Evolutionary conservation across 2,797 vertebrate species (phyloP), one percentile per base, ranked within the genome.

Genomic region (Ceryle rudis): DNA sequence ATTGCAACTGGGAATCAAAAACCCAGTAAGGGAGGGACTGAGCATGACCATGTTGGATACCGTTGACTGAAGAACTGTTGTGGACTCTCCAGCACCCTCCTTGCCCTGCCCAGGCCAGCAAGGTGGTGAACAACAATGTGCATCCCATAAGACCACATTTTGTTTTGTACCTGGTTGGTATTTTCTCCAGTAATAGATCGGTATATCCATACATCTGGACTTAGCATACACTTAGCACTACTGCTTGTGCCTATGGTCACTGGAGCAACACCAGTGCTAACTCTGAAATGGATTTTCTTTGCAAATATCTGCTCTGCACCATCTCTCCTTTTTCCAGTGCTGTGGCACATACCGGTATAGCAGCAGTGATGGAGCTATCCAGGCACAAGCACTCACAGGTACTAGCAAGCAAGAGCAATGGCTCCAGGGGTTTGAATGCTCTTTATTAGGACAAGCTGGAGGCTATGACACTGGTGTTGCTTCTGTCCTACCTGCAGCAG

Each of bases 101-200:
- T 29, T 14, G 82, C 79, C 41, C 44, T 39, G 57, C 60, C 5
- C 11, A 52, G 37, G 47, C 44, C 61, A 60, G 51, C 52, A 81
- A 86, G 55, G 42, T 37, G 28, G 10, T 55, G 11, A 86, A 42
- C 37, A 65, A 42, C 42, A 41, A 77, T 23, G 42, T 4, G 26
- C 0, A 0, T 42, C 61, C 31, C 5, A 0, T 21, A 69, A 60
- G 25, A 71, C 28, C 31, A 21, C 0, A 0, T 11, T 3, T 5
- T 39, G 21, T 8, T 77, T 78, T 83, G 20, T 57, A 66, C 26
- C 54, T 28, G 31, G 18, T 46, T 81, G 72, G 46, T 37, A 39
- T 61, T 69, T 72, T 54, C 26, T 62, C n/a, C 64, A 46, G 71
- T 44, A 80, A 87, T 28, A 41, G 26, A 82, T n/a, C n/a, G 20